These are phyloP conservation scores for Micrasema minimum DNA, from an alignment of 1,140 invertebrate genomes.

Conservation along the genomic window DNA sequence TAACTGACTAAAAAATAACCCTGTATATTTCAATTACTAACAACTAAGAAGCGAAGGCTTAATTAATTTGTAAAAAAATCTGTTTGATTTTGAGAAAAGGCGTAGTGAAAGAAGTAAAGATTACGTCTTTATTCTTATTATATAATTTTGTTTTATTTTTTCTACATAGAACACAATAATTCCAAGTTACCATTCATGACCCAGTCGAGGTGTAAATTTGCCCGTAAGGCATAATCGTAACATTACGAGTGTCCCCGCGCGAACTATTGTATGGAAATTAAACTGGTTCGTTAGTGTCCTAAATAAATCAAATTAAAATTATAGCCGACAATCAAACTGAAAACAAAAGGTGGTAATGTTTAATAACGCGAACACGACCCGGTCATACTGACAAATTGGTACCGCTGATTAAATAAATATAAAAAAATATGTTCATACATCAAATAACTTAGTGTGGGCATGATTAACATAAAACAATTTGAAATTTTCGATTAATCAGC, in stretches of 20 bases:
- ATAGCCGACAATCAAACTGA: slow-evolving; percentile 25
- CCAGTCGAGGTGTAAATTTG: too few relatives aligned
- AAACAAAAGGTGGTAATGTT: slow-evolving; percentile 32
- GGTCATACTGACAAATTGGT: slow-evolving; percentile 6
- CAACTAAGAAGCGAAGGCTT: too few relatives aligned
- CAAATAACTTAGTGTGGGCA: slow-evolving; percentile 1
- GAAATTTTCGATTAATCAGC: too few relatives aligned
- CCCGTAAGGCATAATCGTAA: neutral
- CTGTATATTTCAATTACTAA: too few relatives aligned
- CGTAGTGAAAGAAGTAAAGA: too few relatives aligned
- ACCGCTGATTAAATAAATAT: slow-evolving; percentile 17
- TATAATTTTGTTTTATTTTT: too few relatives aligned
- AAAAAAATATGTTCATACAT: neutral
- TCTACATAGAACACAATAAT: too few relatives aligned
- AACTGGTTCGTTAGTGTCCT: slow-evolving; percentile 19
- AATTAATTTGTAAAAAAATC: too few relatives aligned
- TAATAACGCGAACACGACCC: slow-evolving; percentile 21
- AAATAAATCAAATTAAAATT: slow-evolving; percentile 31
- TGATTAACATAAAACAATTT: neutral
- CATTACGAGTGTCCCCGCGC: slow-evolving; percentile 16
- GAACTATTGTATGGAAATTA: slow-evolving; percentile 7
- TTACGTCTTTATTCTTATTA: too few relatives aligned
- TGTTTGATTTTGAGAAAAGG: too few relatives aligned
- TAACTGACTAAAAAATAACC: too few relatives aligned
- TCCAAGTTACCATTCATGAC: too few relatives aligned